phyloP scores from a whole-genome alignment of 2,113 vertebrate species.

The Chitala chitala region DNA sequence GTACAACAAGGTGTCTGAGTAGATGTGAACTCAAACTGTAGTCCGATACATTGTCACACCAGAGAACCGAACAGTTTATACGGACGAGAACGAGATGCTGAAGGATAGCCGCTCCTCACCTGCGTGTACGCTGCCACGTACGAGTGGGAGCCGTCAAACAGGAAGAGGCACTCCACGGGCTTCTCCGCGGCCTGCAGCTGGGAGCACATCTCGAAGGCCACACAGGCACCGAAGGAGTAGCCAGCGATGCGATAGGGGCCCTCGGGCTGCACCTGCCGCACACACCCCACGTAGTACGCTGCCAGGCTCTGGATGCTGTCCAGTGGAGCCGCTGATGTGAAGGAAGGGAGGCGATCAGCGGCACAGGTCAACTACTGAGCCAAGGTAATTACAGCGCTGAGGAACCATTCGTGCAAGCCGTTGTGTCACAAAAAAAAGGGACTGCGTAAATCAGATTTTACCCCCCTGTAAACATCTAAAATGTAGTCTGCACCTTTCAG shows the following conservation, averaged over 20 bases:
- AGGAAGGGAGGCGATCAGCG: slow-evolving; percentile 1
- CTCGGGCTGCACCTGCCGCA: slow-evolving; percentile 80
- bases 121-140: slow-evolving; percentile 90
- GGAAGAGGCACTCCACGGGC: slow-evolving; percentile 74
- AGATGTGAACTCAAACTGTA: too few relatives aligned
- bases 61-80: too few relatives aligned
- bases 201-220: slow-evolving; percentile 94
- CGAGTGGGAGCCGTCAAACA: slow-evolving; percentile 88
- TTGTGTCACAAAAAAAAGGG: too few relatives aligned
- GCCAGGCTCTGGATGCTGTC: slow-evolving; percentile 87
- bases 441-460: too few relatives aligned
- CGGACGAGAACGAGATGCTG: neutral
- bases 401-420: too few relatives aligned
- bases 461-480: too few relatives aligned
- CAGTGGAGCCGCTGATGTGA: slow-evolving; percentile 74
- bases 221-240: slow-evolving; percentile 94
- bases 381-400: neutral
- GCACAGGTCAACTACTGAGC: neutral
- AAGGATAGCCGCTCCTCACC: slow-evolving; percentile 59
- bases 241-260: slow-evolving; percentile 87
- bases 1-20: too few relatives aligned
- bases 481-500: too few relatives aligned
- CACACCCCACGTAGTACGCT: slow-evolving; percentile 76
- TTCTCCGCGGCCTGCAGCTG: slow-evolving; percentile 77
- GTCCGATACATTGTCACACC: too few relatives aligned